Evolutionary conservation across 2,888 invertebrate species (phyloP).

Genomic region (Chloroclysta siterata): DNA sequence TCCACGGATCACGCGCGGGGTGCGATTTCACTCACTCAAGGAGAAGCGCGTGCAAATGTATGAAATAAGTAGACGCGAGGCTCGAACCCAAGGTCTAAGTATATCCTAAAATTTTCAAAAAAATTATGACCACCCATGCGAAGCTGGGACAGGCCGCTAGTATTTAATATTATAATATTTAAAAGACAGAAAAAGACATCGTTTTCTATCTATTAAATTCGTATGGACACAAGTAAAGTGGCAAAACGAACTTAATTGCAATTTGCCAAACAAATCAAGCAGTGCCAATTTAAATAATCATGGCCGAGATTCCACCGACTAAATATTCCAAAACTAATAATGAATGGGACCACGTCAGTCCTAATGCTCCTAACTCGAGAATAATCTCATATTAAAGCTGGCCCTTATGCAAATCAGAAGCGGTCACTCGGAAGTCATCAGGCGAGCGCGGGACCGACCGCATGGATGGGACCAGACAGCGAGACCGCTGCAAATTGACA

Average conservation of each 20-base stretch:
- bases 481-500: slow-evolving; percentile 71
- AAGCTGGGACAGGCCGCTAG: no score
- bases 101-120: no score
- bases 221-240: background rate
- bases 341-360: slow-evolving; percentile 64
- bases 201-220: background rate
- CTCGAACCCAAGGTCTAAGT: no score
- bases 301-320: slow-evolving; percentile 62
- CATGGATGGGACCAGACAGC: slow-evolving; percentile 43
- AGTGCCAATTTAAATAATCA: slow-evolving; percentile 66
- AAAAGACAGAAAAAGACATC: no score
- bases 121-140: no score
- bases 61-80: no score
- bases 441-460: slow-evolving; percentile 45
- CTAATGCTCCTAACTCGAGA: slow-evolving; percentile 68
- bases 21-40: no score
- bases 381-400: slow-evolving; percentile 80
- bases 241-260: slow-evolving; percentile 38
- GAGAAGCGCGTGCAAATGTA: no score
- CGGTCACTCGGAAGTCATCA: slow-evolving; percentile 83
- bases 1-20: no score
- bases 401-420: slow-evolving; percentile 81
- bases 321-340: slow-evolving; percentile 81
- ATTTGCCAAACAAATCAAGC: slow-evolving; percentile 58
- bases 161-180: no score